These are phyloP conservation scores for Carcharodon carcharias DNA, from an alignment of 2,797 vertebrate species.

Conservation along the genomic window DNA sequence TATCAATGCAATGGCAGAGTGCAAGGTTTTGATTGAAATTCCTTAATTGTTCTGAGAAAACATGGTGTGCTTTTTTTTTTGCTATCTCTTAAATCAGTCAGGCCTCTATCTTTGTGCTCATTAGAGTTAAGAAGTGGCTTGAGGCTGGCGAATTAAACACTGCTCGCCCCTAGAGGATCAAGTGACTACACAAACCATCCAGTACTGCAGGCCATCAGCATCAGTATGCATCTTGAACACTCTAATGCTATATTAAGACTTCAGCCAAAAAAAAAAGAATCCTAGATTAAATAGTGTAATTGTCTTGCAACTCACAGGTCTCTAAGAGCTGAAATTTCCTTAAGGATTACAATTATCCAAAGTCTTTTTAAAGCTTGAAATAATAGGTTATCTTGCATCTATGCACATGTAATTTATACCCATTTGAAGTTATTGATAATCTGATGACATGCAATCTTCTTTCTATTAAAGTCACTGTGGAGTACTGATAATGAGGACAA, in stretches of 20 bases:
- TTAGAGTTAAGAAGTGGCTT: neutral
- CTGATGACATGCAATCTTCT: constrained; percentile 1
- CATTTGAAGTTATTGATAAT: constrained; percentile 7
- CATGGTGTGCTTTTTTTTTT: neutral
- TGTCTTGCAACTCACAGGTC: neutral
- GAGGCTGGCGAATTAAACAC: constrained; percentile 6
- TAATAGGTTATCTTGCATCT: constrained; percentile 6
- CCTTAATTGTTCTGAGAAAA: neutral
- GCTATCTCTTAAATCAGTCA: neutral
- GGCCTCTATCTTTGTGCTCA: neutral
- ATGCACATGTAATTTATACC: neutral
- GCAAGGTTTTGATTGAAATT: neutral
- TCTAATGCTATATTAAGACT: neutral
- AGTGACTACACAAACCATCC: neutral
- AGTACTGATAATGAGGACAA: constrained; percentile 6
- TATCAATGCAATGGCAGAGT: neutral
- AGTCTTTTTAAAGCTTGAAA: neutral
- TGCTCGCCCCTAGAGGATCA: neutral
- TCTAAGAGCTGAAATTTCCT: constrained; percentile 15
- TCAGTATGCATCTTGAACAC: neutral
- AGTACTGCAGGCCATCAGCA: neutral
- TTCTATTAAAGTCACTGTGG: neutral
- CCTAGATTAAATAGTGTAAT: neutral
- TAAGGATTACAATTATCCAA: constrained; percentile 19
- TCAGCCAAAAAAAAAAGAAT: neutral